Percentiles rank a stretch among this genome's conserved stretches.
These are phyloP conservation scores for Drosophila kepulauana DNA, from an alignment of 1,140 invertebrate species.

Conservation along the genomic window DNA sequence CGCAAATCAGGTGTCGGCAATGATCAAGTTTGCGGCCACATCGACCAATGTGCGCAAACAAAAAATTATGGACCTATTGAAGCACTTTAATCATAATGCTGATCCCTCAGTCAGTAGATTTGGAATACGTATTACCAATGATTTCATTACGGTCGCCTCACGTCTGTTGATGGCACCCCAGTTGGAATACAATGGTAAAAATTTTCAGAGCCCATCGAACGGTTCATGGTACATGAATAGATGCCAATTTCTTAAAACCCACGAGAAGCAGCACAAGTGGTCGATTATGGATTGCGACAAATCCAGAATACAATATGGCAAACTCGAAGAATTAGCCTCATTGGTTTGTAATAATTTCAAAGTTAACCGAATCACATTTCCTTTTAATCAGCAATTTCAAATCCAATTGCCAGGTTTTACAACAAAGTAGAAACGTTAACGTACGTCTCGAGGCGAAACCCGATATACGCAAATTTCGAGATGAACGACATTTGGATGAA, in stretches of 20 bases:
- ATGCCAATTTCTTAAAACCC: constrained; percentile 39
- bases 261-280: constrained; percentile 65
- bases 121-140: constrained; percentile 86
- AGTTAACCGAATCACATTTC: too few relatives aligned
- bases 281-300: constrained; percentile 51
- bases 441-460: constrained; percentile 38
- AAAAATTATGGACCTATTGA: constrained; percentile 88
- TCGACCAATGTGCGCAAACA: constrained; percentile 86
- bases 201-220: constrained; percentile 20
- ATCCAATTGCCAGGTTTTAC: constrained; percentile 9
- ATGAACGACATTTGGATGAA: constrained; percentile 46
- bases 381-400: neutral
- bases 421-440: constrained; percentile 16
- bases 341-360: constrained; percentile 2
- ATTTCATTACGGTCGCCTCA: constrained; percentile 87
- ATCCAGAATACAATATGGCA: constrained; percentile 16
- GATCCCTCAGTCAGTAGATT: constrained; percentile 87
- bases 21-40: constrained; percentile 89
- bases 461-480: constrained; percentile 37
- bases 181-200: constrained; percentile 85
- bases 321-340: constrained; percentile 30
- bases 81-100: constrained; percentile 85
- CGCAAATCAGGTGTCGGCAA: constrained; percentile 87
- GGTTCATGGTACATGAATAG: constrained; percentile 67
- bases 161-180: constrained; percentile 87